Evolutionary conservation across 1,140 invertebrate species (phyloP).

Genomic region (Drosophila arizonae): DNA sequence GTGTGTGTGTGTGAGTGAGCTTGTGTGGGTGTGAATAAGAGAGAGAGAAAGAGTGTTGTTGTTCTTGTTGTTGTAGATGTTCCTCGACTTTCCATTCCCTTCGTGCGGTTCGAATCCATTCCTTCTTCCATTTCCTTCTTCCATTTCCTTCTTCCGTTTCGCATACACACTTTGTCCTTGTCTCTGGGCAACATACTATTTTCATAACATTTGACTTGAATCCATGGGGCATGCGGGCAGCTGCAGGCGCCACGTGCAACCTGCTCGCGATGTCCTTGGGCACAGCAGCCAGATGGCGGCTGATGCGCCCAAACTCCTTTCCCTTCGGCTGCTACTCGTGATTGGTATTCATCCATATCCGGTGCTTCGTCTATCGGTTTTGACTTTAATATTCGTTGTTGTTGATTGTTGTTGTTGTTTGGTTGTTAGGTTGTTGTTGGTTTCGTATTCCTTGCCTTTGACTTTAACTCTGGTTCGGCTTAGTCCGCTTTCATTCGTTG

Average conservation of each 20-base stretch:
- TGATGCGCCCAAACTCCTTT: constrained; percentile 36
- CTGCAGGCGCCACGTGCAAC: constrained; percentile 41
- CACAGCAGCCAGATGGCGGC: background rate
- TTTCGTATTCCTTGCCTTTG: constrained; percentile 21
- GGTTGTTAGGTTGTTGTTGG: constrained; percentile 31
- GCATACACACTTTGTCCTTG: constrained; percentile 52
- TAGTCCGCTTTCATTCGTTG: constrained; percentile 53
- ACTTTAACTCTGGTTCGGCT: constrained; percentile 31
- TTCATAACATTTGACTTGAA: constrained; percentile 39
- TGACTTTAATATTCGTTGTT: constrained; percentile 40
- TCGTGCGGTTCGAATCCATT: background rate
- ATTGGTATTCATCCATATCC: constrained; percentile 24
- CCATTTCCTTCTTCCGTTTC: background rate
- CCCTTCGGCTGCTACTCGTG: constrained; percentile 34
- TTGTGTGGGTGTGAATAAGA: constrained; percentile 19
- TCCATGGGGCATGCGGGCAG: constrained; percentile 36
- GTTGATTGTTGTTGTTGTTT: constrained; percentile 16
- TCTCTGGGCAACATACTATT: constrained; percentile 48
- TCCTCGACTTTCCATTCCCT: constrained; percentile 19
- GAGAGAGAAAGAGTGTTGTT: constrained; percentile 20
- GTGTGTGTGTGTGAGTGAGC: constrained; percentile 14
- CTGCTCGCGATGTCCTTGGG: constrained; percentile 21
- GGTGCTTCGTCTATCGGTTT: background rate
- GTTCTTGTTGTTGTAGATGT: constrained; percentile 4
- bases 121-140: background rate